Evolutionary conservation across 2,888 invertebrate species (phyloP), one percentile per base, ranked within the genome.

Genomic region (Druceiella hillmani): DNA sequence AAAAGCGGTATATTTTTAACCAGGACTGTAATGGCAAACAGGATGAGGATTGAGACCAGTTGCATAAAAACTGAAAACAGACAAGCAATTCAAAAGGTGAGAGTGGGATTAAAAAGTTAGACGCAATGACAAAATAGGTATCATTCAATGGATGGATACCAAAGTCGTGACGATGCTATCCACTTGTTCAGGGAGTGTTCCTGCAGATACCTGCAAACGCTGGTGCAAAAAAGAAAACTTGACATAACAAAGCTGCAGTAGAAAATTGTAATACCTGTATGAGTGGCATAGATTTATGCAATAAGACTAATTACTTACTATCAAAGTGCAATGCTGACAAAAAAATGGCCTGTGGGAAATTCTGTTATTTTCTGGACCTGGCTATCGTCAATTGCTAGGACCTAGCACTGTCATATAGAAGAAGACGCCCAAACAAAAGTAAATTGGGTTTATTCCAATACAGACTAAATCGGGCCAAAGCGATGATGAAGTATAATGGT

Each of bases 211-310:
- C 24, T 49, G 47, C 32, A 40, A 41, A 30, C 44, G 51, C n/a
- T 55, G 45, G 48, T 47, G 41, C 41, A 45, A 51, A 41, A 33
- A 37, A 17, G 33, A 49, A 45, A 42, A 42, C 25, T 31, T 35
- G 40, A 41, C 31, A 43, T n/a, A 30, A 47, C 36, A 47, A 50
- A 30, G 41, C 43, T 30, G 44, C 47, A 20, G 46, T 53, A 3
- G 44, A 37, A 40, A 48, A 50, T 36, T 53, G 53, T 44, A 54
- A 56, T 41, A 43, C 43, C 32, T 50, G 55, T n/a, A n/a, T n/a
- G n/a, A n/a, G 55, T 27, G 53, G 55, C 6, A 55, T 55, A 5
- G 55, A 57, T 43, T 38, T 55, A 6, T 47, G 51, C 26, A 53
- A 55, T 36, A 51, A n/a, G 53, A 41, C 43, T 58, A 14, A 48